Evolutionary conservation across 2,113 vertebrate species (phyloP).

Genomic region (Epinephelus cyanopodus): DNA sequence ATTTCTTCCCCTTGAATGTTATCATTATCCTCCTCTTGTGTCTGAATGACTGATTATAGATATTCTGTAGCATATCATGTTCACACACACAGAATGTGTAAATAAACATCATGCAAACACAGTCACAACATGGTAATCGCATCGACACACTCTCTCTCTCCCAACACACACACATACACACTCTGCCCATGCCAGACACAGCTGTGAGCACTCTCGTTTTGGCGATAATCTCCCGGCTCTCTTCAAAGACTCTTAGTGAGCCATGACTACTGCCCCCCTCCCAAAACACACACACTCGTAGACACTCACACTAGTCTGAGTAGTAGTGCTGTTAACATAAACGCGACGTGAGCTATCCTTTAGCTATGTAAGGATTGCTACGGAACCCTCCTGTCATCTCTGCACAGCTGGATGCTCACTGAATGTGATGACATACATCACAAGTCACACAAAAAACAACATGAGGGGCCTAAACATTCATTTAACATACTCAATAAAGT

Average conservation of each 20-base stretch:
- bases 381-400: background rate
- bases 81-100: conserved; percentile 24
- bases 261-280: conserved; percentile 21
- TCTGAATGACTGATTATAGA: conserved; percentile 37
- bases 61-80: conserved; percentile 32
- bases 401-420: conserved; percentile 33
- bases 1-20: conserved; percentile 12
- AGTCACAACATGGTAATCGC: background rate
- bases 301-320: conserved; percentile 12
- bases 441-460: background rate
- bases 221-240: conserved; percentile 66
- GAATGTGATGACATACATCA: background rate
- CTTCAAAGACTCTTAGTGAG: conserved; percentile 61
- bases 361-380: conserved; percentile 16
- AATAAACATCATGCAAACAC: conserved; percentile 18
- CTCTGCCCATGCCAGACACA: conserved; percentile 71
- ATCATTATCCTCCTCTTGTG: conserved; percentile 28
- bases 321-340: conserved; percentile 39
- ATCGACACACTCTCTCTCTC: background rate
- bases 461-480: background rate
- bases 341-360: conserved; percentile 28
- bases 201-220: conserved; percentile 74
- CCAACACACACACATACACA: background rate
- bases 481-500: conserved; percentile 1
- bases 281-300: conserved; percentile 10